A percentile compares a stretch with the other conserved stretches of the same genome.
These are phyloP conservation scores for Mustela nigripes DNA, from an alignment of 2,113 vertebrate species.

Conservation along the genomic window DNA sequence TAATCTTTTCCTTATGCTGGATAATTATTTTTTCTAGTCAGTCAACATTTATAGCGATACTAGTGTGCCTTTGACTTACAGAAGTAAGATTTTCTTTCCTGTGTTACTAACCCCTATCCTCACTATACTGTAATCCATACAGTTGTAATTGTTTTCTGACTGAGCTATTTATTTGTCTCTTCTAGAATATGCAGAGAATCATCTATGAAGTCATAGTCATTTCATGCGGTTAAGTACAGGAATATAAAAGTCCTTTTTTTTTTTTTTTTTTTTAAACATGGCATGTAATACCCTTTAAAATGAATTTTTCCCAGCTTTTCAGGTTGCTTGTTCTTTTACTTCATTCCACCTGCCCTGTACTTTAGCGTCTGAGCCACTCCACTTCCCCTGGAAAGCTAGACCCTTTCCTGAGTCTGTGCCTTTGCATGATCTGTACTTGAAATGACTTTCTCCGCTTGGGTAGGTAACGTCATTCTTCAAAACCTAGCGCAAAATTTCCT, in stretches of 20 bases:
- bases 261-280: background rate
- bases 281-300: background rate
- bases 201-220: background rate
- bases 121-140: background rate
- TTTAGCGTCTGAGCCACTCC: background rate
- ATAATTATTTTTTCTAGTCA: background rate
- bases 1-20: background rate
- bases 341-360: background rate
- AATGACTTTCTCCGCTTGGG: background rate
- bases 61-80: background rate
- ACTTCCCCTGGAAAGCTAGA: background rate
- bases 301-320: background rate
- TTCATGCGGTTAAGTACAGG: background rate
- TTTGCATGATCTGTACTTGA: background rate
- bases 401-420: background rate
- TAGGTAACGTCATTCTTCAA: background rate
- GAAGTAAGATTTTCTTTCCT: background rate
- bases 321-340: background rate
- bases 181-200: constrained; percentile 9
- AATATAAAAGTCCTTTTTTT: background rate
- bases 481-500: background rate
- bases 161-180: background rate
- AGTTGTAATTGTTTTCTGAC: constrained; percentile 18
- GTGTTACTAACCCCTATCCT: background rate
- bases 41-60: constrained; percentile 33